Conservation (phyloP, 1,140 invertebrate species). For the Dolichoris vasculosae region DNA sequence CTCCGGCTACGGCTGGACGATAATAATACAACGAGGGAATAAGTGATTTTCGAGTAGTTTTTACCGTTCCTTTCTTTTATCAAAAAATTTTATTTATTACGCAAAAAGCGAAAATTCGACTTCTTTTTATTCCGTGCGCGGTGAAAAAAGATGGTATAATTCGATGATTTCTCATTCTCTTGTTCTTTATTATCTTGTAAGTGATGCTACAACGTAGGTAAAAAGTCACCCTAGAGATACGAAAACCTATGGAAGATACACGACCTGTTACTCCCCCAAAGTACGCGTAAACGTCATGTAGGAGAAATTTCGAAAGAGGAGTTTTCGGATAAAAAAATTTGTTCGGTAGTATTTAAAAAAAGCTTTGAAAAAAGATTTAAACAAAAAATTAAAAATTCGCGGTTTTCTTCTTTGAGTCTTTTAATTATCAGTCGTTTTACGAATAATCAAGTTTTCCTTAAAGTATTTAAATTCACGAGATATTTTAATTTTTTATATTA, state of each 20-base stretch:
- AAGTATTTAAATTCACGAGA: no score
- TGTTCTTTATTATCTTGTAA: background rate
- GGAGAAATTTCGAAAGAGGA: background rate
- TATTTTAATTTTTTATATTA: background rate
- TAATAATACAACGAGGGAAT: background rate
- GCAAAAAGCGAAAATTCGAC: background rate
- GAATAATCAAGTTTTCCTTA: background rate
- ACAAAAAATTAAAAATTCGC: no score
- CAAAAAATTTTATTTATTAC: background rate
- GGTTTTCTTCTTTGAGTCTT: background rate
- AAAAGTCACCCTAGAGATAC: background rate
- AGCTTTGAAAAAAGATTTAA: no score
- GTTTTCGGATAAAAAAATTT: background rate
- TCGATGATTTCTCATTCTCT: conserved; percentile 1
- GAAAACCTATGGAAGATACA: background rate
- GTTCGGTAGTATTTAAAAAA: background rate
- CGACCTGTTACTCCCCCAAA: background rate
- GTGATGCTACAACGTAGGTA: background rate
- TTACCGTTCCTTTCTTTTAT: background rate
- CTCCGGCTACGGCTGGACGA: background rate
- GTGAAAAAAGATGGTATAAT: background rate
- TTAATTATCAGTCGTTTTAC: background rate
- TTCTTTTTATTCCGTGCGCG: background rate
- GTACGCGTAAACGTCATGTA: background rate
- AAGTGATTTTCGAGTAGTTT: background rate